Percentiles rank a stretch among this genome's conserved stretches.
phyloP scores from a whole-genome alignment of 2,113 vertebrate genomes.

The Lanius ludovicianus region DNA sequence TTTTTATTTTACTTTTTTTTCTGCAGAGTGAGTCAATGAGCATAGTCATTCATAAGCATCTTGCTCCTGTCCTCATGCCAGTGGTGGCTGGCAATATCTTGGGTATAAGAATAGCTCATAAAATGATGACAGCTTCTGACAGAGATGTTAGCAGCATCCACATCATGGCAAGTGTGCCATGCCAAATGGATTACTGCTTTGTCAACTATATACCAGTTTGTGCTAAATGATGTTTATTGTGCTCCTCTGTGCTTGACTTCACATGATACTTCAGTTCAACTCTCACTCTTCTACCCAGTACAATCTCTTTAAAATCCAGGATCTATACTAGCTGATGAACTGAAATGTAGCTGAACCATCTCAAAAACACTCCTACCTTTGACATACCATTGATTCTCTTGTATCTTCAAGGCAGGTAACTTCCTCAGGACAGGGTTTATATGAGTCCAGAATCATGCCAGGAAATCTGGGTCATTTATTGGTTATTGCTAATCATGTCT shows the following conservation, averaged over 20 bases:
- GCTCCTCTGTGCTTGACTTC: neutral
- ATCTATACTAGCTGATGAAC: neutral
- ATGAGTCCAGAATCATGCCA: neutral
- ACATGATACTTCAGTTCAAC: neutral
- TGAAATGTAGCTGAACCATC: neutral
- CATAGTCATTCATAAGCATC: neutral
- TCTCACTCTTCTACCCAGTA: neutral
- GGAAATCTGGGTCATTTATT: neutral
- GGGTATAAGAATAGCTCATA: neutral
- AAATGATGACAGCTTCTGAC: neutral
- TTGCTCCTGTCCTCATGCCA: neutral
- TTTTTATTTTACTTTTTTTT: neutral
- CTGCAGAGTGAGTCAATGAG: neutral
- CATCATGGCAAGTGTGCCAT: neutral
- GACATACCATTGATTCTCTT: neutral
- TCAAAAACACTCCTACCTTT: neutral
- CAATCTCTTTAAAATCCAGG: neutral
- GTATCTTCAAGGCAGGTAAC: neutral
- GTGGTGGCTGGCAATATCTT: neutral
- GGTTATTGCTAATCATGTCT: neutral
- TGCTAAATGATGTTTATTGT: neutral
- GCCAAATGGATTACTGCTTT: neutral
- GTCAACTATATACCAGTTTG: neutral
- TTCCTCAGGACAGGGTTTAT: neutral
- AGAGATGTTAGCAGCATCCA: neutral